Evolutionary conservation across 2,797 vertebrate species (phyloP).

Genomic region (Crocidura indochinensis): DNA sequence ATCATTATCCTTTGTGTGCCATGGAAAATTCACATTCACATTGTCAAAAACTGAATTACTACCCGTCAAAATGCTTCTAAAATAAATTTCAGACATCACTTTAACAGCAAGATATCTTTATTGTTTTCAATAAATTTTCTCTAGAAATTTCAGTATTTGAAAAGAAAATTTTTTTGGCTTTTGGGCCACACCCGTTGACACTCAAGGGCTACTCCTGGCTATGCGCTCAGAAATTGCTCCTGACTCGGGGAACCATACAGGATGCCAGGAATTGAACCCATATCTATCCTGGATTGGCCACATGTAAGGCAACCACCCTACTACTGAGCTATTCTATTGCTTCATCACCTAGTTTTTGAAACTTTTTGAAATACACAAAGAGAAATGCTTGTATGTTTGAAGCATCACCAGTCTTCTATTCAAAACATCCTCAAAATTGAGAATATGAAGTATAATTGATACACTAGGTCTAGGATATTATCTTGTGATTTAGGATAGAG

Average conservation of each 20-base stretch:
- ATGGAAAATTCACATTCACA: background rate
- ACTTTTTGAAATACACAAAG: background rate
- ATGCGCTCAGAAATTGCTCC: too few relatives aligned
- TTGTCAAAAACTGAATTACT: background rate
- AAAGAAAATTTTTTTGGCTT: too few relatives aligned
- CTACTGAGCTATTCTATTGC: too few relatives aligned
- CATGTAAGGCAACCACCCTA: too few relatives aligned
- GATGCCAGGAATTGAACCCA: too few relatives aligned
- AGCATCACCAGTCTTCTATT: background rate
- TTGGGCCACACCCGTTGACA: too few relatives aligned
- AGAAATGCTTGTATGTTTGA: background rate
- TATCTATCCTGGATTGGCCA: too few relatives aligned
- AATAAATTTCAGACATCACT: background rate
- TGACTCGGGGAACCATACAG: too few relatives aligned
- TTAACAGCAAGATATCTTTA: background rate
- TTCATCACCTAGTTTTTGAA: too few relatives aligned
- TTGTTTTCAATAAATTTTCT: background rate
- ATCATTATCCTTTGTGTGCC: background rate
- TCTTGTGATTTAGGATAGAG: background rate
- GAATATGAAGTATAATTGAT: background rate
- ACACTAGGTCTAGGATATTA: background rate
- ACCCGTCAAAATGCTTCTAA: background rate
- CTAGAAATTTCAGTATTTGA: background rate
- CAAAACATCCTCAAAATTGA: background rate
- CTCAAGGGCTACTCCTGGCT: too few relatives aligned